Conservation (phyloP, 2,113 vertebrate genomes). For the Osmerus eperlanus region DNA sequence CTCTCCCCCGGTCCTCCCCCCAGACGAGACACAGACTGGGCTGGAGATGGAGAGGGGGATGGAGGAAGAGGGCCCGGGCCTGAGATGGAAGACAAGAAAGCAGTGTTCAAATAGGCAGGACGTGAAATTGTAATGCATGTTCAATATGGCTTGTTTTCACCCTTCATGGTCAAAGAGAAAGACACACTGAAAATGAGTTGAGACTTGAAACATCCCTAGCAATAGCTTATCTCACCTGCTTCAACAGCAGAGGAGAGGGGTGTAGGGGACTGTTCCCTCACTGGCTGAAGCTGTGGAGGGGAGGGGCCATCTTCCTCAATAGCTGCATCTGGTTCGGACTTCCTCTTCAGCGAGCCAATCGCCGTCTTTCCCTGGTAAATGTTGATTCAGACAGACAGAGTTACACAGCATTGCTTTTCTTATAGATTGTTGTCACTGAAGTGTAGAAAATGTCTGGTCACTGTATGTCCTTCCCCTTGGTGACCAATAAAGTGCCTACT, state of each 20-base stretch:
- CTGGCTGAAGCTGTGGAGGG: slow-evolving; percentile 56
- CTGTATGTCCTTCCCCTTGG: no score
- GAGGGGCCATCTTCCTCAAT: slow-evolving; percentile 56
- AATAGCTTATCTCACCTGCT: slow-evolving; percentile 51
- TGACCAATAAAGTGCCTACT: background rate
- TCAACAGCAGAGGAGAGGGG: slow-evolving; percentile 52
- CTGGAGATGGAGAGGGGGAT: slow-evolving; percentile 25
- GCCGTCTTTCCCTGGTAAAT: slow-evolving; percentile 56
- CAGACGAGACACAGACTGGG: slow-evolving; percentile 54
- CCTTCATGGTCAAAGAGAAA: no score
- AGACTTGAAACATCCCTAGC: background rate
- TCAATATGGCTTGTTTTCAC: no score
- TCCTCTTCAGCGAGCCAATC: slow-evolving; percentile 62
- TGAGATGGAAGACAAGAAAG: background rate
- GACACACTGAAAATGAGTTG: background rate
- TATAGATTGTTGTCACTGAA: background rate
- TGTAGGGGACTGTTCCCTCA: slow-evolving; percentile 66
- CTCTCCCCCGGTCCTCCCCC: slow-evolving; percentile 70
- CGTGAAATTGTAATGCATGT: no score
- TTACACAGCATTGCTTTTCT: background rate
- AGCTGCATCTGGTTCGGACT: slow-evolving; percentile 58
- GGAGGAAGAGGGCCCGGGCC: slow-evolving; percentile 19
- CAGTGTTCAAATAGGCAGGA: background rate
- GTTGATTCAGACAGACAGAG: no score
- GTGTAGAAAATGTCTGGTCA: background rate